Evolutionary conservation across 2,888 invertebrate species (phyloP).

Genomic region (Agriotes lineatus): DNA sequence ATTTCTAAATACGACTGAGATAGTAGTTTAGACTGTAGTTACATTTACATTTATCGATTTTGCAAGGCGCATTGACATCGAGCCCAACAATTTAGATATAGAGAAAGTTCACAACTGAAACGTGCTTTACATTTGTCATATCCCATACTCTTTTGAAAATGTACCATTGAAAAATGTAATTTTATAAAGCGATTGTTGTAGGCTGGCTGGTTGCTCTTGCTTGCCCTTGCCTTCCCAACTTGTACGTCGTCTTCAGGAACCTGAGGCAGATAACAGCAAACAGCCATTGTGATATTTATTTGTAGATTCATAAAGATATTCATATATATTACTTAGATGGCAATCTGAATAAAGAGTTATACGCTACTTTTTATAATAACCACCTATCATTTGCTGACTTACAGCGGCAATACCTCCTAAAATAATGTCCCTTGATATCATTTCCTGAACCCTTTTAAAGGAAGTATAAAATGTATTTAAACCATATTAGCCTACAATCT

Average conservation of each 20-base stretch:
- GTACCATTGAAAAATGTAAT: constrained; percentile 44
- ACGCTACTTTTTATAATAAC: constrained; percentile 38
- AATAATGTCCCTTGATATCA: too few relatives aligned
- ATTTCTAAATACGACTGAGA: constrained; percentile 43
- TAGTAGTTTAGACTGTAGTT: constrained; percentile 35
- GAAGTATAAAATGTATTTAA: too few relatives aligned
- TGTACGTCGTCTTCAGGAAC: constrained; percentile 42
- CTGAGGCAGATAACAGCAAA: constrained; percentile 52
- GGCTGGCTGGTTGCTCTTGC: constrained; percentile 51
- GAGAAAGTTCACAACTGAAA: constrained; percentile 43
- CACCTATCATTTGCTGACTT: constrained; percentile 16
- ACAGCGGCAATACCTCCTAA: not conserved
- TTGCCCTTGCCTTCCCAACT: constrained; percentile 45
- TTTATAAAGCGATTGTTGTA: constrained; percentile 48
- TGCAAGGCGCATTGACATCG: constrained; percentile 40
- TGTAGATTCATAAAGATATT: constrained; percentile 48
- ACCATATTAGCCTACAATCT: too few relatives aligned
- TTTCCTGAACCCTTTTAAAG: too few relatives aligned
- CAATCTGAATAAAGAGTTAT: constrained; percentile 42
- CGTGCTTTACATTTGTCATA: constrained; percentile 54
- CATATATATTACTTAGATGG: constrained; percentile 40
- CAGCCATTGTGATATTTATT: constrained; percentile 58
- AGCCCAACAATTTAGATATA: constrained; percentile 38
- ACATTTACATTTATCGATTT: constrained; percentile 38
- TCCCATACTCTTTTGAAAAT: constrained; percentile 44